Percentiles rank a stretch among this genome's conserved stretches.
These are phyloP conservation scores for Columbina picui DNA, from an alignment of 2,113 vertebrate genomes.

Conservation along the genomic window DNA sequence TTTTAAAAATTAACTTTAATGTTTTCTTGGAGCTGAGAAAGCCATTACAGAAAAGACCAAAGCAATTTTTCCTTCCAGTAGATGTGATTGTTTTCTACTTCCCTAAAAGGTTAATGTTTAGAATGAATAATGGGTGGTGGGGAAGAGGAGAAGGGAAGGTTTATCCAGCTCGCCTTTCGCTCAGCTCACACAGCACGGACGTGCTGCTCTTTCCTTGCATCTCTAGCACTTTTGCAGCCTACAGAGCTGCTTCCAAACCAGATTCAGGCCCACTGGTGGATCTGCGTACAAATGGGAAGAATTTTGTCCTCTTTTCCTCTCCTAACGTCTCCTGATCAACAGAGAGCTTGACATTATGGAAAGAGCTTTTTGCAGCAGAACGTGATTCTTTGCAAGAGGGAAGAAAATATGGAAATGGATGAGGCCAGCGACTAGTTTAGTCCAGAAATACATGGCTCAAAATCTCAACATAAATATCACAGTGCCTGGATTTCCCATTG, in stretches of 20 bases:
- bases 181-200: background rate
- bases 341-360: background rate
- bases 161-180: background rate
- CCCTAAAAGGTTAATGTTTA: constrained; percentile 58
- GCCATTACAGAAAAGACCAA: constrained; percentile 54
- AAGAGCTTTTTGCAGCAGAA: constrained; percentile 3
- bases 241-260: background rate
- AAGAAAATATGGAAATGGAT: constrained; percentile 11
- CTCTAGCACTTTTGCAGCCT: background rate
- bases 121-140: constrained; percentile 20
- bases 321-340: background rate
- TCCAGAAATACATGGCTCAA: background rate
- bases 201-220: background rate
- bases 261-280: background rate
- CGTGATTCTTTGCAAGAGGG: background rate
- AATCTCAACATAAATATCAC: background rate
- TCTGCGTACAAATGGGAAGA: background rate
- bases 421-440: background rate
- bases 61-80: constrained; percentile 20
- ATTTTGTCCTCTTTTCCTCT: background rate
- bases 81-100: constrained; percentile 45
- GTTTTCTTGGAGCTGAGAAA: constrained; percentile 24
- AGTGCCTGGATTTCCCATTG: background rate
- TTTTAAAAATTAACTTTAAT: constrained; percentile 39
- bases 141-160: background rate